A percentile compares a stretch with the other conserved stretches of the same genome.
Conservation (phyloP, 2,113 vertebrate genomes). For the Aleadryas rufinucha region DNA sequence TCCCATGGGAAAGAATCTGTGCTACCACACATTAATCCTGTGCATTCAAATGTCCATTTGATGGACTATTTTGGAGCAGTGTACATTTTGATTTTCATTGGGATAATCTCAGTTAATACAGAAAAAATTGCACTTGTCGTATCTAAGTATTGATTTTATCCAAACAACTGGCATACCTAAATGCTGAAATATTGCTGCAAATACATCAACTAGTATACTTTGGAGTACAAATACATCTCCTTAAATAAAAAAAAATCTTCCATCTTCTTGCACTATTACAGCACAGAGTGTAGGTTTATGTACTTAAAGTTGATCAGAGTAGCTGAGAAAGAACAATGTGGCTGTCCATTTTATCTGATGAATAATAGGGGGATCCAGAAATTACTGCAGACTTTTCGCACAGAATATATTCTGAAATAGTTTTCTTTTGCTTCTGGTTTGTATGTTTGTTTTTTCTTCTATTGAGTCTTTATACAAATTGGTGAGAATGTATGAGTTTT, state of each 20-base stretch:
- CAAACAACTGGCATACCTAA: not conserved
- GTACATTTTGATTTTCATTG: not conserved
- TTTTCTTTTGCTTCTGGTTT: not conserved
- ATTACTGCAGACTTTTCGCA: fast-evolving
- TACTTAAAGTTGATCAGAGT: not conserved
- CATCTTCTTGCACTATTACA: not conserved
- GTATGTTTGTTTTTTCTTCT: not conserved
- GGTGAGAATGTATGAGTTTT: not conserved
- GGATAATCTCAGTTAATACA: not conserved
- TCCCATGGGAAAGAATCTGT: too few relatives aligned
- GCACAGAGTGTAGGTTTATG: not conserved
- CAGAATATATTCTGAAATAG: not conserved
- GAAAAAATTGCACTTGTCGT: not conserved
- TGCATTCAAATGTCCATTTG: not conserved
- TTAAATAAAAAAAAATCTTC: not conserved
- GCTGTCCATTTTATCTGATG: not conserved
- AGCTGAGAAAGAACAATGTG: not conserved
- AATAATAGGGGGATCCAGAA: not conserved
- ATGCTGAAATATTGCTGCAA: not conserved
- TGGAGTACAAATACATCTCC: not conserved
- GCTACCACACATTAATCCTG: not conserved
- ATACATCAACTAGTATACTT: not conserved
- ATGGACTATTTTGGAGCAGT: not conserved
- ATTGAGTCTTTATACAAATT: not conserved
- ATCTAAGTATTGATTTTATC: not conserved